Evolutionary conservation across 1,140 invertebrate genomes (phyloP).

Genomic region (Drosophila orosa): DNA sequence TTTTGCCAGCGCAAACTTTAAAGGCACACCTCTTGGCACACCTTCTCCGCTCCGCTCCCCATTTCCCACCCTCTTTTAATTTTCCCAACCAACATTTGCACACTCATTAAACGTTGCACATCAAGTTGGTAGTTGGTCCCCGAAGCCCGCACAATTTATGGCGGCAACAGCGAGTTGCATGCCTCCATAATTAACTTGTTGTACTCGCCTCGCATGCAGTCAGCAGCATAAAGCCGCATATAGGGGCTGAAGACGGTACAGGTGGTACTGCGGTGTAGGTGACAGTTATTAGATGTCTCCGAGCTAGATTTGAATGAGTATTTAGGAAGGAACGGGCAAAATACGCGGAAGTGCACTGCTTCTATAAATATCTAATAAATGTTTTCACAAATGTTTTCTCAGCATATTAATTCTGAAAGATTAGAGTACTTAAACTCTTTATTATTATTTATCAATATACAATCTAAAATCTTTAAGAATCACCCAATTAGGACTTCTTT

Average conservation of each 20-base stretch:
- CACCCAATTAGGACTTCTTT: conserved; percentile 7
- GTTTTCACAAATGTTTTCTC: too few relatives aligned
- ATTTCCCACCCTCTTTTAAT: conserved; percentile 1
- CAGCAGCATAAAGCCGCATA: not conserved
- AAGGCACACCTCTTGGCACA: conserved; percentile 22
- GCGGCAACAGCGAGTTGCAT: conserved; percentile 54
- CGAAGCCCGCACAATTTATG: conserved; percentile 70
- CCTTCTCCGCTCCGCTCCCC: not conserved
- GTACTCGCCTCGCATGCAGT: conserved; percentile 51
- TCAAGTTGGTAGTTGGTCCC: conserved; percentile 30
- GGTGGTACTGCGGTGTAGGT: conserved; percentile 37
- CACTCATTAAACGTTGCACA: conserved; percentile 70
- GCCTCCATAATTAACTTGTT: conserved; percentile 79
- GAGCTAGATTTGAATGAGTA: conserved; percentile 5
- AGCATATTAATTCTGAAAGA: too few relatives aligned
- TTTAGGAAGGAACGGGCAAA: conserved; percentile 25
- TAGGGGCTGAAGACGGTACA: conserved; percentile 23
- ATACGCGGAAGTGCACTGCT: conserved; percentile 9
- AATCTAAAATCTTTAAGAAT: not conserved
- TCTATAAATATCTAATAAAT: too few relatives aligned
- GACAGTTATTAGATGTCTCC: conserved; percentile 54
- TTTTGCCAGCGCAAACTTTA: conserved; percentile 61
- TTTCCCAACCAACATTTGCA: conserved; percentile 57
- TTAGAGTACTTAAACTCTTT: too few relatives aligned
- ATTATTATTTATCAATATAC: not conserved